Base-by-base conservation (phyloP, 2,113 vertebrate genomes). In the Grallaria varia region DNA sequence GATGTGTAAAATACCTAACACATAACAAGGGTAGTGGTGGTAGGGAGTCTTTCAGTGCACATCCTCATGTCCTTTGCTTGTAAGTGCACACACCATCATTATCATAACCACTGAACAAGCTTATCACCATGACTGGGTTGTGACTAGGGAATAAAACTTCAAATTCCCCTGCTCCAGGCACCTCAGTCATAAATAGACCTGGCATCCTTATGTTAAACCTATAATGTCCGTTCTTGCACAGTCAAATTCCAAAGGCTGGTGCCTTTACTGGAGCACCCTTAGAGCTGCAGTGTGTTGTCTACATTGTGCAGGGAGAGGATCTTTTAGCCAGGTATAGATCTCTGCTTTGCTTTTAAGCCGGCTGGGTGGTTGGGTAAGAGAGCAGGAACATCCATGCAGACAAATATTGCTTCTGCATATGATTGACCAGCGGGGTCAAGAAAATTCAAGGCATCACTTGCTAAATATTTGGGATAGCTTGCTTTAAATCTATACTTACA, bases 31-130 rank as follows among this genome's bases (percentile, higher is more conserved):
- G 13, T 4, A 8, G 20, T 4, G 22, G 16, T 60, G 71, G 33
- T 31, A 47, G 33, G 22, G 39, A 85, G 12, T 18, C 79, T 39
- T 72, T 55, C 35, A 66, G 20, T 15, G 17, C 50, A 24, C 0
- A 0, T 47, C 56, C 14, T 69, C 49, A n/a, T 4, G 1, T 75
- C 17, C 12, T 95, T 74, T 56, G 40, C 53, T 52, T 44, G 2
- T 14, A 50, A 35, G 17, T 11, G 11, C 12, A 14, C 11, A 6
- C 1, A 0, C 22, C 45, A 7, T 56, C 18, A 4, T 78, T 45
- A 17, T 18, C 39, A 11, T 20, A 49, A 89, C 17, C 33, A 9
- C 22, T 44, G 45, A 44, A 62, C 69, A 75, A 84, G 44, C 10
- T 10, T 27, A 6, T 25, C 30, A 16, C 19, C 6, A n/a, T 56